Evolutionary conservation across 2,888 invertebrate species (phyloP), one percentile per base, ranked within the genome.

Genomic region (Beris chalybata): DNA sequence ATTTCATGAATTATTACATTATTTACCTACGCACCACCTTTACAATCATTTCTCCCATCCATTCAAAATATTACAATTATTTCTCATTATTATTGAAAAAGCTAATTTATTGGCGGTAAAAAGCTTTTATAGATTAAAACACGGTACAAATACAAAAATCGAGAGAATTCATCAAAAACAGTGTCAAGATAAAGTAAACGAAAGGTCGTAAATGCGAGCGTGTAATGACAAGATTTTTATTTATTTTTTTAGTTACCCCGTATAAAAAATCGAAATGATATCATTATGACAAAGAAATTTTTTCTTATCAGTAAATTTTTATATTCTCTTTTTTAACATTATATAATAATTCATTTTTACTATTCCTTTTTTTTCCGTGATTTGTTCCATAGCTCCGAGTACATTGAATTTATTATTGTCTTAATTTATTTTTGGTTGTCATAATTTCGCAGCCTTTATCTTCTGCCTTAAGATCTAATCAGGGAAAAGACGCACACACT

Each of bases 201-300:
- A 58, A 45, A 58, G 58, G 47, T 58, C 58, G 58, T n/a, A 13
- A 9, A 7, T 22, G 30, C 29, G 31, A 58, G 45, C 45, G 58
- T 58, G 58, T 58, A 58, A 30, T 45, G 43, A 44, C 56, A 58
- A 47, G 38, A 38, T 38, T 38, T 58, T 58, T 45, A 45, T 29
- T 45, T 47, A 45, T 58, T 29, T 47, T n/a, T 47, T 22, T 38
- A 30, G 44, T 29, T 45, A 45, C 45, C 45, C 30, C 45, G 11
- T 22, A 45, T 58, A 47, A 45, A 30, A 45, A 58, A 58, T 45
- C 58, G 45, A 29, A 15, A 45, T 29, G 45, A 47, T 58, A 58
- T 45, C 58, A 58, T 47, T 58, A 58, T 58, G 58, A 58, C 58
- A 58, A 58, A 45, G 58, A 58, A 58, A 29, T 47, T 45, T 22